Evolutionary conservation across 2,888 invertebrate genomes (phyloP), one percentile per base, ranked within the genome.

Genomic region (Drosophila robusta): DNA sequence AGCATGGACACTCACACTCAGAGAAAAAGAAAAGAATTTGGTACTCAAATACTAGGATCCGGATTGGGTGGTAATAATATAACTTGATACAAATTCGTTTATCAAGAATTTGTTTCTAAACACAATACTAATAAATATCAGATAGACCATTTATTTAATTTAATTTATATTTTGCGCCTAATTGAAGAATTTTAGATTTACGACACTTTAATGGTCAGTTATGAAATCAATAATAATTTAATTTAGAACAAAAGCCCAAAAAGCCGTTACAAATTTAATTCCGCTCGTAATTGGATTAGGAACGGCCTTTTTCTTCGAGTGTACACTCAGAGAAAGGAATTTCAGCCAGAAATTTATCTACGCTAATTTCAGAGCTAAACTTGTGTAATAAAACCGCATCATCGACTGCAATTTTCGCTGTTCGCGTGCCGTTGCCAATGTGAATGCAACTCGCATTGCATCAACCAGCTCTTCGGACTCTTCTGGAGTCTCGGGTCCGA

Each of bases 321-420:
- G 34, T 34, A 34, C 34, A 4, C 12, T 3, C 34, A 54, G 58
- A 62, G 55, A 69, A 73, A 69, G 76, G 86, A 82, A 85, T 85
- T 85, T 73, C 57, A 66, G 56, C 66, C 58, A 78, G 87, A 86
- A 87, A 82, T 86, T 87, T 87, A 87, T 87, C 86, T 87, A 78
- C 84, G 90, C 90, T 89, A 89, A 89, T 89, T 89, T 90, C 81
- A 63, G 64, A 69, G 76, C 78, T 89, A 86, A 89, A 82, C 80
- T 90, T 84, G 78, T 86, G 86, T 82, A 80, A 87, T 89, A 85
- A 89, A 83, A 76, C 80, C 87, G 74, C 86, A 80, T 80, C 82
- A 79, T 74, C 61, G 70, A 58, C 70, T 60, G 78, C 78, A 88
- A 88, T 87, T 86, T 84, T 67, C 52, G 72, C 74, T 67, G 82